Conservation (phyloP, 2,888 invertebrate genomes). For the Matsumyia berberina region DNA sequence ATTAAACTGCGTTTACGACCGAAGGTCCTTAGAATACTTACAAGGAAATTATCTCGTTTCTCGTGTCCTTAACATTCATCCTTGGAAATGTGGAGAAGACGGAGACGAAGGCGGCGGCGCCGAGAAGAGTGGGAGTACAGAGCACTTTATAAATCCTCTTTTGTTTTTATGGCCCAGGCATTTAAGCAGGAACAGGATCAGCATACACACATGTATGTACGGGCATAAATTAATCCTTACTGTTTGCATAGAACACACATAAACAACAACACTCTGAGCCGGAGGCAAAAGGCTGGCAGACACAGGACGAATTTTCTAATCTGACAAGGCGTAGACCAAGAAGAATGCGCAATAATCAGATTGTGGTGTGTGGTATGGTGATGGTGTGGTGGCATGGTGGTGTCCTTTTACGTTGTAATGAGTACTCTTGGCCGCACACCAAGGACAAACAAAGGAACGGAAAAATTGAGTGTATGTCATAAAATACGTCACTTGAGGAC, state of each 20-base stretch:
- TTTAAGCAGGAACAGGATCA: slow-evolving; percentile 50
- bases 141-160: slow-evolving; percentile 57
- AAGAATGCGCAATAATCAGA: slow-evolving; percentile 72
- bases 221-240: slow-evolving; percentile 68
- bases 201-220: slow-evolving; percentile 35
- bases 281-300: slow-evolving; percentile 11
- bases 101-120: not conserved
- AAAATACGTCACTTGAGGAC: slow-evolving; percentile 50
- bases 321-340: slow-evolving; percentile 66
- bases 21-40: slow-evolving; percentile 73
- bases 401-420: slow-evolving; percentile 54
- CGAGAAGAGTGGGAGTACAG: slow-evolving; percentile 11
- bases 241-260: slow-evolving; percentile 62
- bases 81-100: slow-evolving; percentile 10
- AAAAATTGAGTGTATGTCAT: slow-evolving; percentile 42
- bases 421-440: slow-evolving; percentile 17
- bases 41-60: slow-evolving; percentile 74
- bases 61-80: slow-evolving; percentile 63
- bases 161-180: slow-evolving; percentile 65
- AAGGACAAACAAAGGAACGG: slow-evolving; percentile 24
- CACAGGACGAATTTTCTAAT: slow-evolving; percentile 66
- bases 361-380: slow-evolving; percentile 52
- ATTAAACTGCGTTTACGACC: slow-evolving; percentile 72
- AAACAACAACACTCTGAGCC: slow-evolving; percentile 37
- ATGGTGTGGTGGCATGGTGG: slow-evolving; percentile 7